A percentile compares a stretch with the other conserved stretches of the same genome.
These are phyloP conservation scores for Paradisaea rubra DNA, from an alignment of 2,113 vertebrate genomes.

Conservation along the genomic window DNA sequence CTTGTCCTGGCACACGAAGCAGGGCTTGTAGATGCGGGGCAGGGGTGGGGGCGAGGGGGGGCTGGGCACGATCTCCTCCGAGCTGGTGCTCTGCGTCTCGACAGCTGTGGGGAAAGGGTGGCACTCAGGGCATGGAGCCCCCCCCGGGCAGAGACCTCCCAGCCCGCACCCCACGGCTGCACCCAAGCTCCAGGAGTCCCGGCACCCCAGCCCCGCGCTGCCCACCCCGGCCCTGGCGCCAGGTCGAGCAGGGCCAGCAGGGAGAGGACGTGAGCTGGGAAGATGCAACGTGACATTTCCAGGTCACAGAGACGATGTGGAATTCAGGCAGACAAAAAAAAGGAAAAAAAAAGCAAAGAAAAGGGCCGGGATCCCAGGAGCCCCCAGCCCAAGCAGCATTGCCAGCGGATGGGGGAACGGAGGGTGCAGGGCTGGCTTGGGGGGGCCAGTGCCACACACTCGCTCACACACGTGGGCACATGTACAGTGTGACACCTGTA, in stretches of 20 bases:
- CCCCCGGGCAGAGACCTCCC: rapidly evolving
- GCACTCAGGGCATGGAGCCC: background rate
- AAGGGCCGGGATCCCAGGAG: background rate
- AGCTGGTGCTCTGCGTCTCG: constrained; percentile 97
- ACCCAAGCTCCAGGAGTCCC: background rate
- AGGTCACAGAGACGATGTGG: constrained; percentile 29
- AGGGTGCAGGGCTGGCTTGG: background rate
- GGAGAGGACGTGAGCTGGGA: background rate
- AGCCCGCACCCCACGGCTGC: rapidly evolving
- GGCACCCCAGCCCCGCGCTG: rapidly evolving
- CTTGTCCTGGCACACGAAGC: constrained; percentile 98
- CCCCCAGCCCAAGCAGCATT: background rate
- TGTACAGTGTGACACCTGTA: background rate
- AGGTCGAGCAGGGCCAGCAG: background rate
- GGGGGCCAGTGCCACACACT: background rate
- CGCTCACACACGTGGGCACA: background rate
- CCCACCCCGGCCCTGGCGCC: background rate
- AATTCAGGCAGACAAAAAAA: background rate
- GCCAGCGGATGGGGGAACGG: background rate
- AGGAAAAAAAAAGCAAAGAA: background rate
- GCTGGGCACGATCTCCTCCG: constrained; percentile 94
- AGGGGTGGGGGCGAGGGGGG: constrained; percentile 92
- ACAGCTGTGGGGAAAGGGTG: constrained; percentile 74
- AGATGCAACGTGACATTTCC: constrained; percentile 58
- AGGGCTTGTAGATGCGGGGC: constrained; percentile 95